A percentile compares a stretch with the other conserved stretches of the same genome.
Evolutionary conservation across 2,888 invertebrate species (phyloP).

Genomic region (Syrista parreyssii): DNA sequence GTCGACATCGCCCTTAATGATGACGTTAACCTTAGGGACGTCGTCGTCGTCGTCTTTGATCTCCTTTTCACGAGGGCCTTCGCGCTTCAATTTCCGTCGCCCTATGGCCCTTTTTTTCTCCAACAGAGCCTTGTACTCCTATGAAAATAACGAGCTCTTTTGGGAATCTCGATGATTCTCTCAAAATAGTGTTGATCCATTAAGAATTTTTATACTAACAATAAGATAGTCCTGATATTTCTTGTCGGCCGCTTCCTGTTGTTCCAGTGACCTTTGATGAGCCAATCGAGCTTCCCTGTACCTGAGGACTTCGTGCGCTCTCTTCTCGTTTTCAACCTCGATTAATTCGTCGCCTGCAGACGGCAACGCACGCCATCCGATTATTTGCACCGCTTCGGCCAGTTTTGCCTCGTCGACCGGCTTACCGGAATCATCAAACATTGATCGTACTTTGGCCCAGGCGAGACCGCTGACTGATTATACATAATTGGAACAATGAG

Average conservation of each 20-base stretch:
- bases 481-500: constrained; percentile 69
- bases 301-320: constrained; percentile 75
- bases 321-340: constrained; percentile 83
- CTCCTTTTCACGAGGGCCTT: constrained; percentile 74
- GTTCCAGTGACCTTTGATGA: constrained; percentile 74
- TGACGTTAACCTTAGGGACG: constrained; percentile 70
- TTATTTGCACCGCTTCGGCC: constrained; percentile 83
- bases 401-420: constrained; percentile 78
- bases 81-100: constrained; percentile 68
- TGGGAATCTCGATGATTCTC: not conserved
- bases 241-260: constrained; percentile 72
- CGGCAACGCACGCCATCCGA: constrained; percentile 93
- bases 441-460: constrained; percentile 84
- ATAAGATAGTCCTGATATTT: constrained; percentile 75
- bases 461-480: constrained; percentile 82
- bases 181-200: not conserved
- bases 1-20: constrained; percentile 90
- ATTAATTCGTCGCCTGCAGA: constrained; percentile 88
- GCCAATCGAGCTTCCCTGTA: constrained; percentile 73
- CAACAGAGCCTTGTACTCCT: constrained; percentile 74
- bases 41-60: constrained; percentile 69
- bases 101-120: constrained; percentile 74
- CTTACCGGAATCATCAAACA: constrained; percentile 83
- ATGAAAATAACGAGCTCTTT: constrained; percentile 11
- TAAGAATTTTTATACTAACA: constrained; percentile 43